These are phyloP conservation scores for Gorsachius goisagi DNA, from an alignment of 2,113 vertebrate genomes.

Conservation along the genomic window DNA sequence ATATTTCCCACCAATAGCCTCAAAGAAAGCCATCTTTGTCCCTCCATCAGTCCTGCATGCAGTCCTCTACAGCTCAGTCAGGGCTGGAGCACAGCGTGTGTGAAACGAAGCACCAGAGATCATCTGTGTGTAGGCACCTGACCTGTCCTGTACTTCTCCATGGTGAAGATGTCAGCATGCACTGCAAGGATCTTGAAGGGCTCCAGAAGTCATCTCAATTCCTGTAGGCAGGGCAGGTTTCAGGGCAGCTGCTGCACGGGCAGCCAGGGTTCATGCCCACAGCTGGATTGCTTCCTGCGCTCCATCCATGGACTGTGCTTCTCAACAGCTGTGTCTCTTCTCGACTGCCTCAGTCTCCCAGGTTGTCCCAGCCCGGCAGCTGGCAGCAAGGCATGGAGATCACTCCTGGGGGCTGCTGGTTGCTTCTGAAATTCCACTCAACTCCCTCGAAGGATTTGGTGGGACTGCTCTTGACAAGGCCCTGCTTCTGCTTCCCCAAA, in stretches of 20 bases:
- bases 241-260: background rate
- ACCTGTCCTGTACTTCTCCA: background rate
- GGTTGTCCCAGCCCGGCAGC: background rate
- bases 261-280: accelerated
- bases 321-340: background rate
- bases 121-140: background rate
- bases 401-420: background rate
- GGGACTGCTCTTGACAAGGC: background rate
- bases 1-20: background rate
- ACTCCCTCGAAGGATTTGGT: background rate
- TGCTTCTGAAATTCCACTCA: background rate
- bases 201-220: background rate
- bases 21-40: background rate
- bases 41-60: background rate
- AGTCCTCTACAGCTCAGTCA: background rate
- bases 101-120: background rate
- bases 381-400: background rate
- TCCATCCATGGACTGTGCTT: background rate
- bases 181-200: accelerated
- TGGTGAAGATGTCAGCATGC: background rate
- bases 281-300: background rate
- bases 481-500: background rate
- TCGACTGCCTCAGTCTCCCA: background rate
- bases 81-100: background rate
- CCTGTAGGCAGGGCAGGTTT: background rate